Evolutionary conservation across 35 echinoderm and acorn worm species (phyloP).

Genomic region (Heliocidaris erythrogramma): DNA sequence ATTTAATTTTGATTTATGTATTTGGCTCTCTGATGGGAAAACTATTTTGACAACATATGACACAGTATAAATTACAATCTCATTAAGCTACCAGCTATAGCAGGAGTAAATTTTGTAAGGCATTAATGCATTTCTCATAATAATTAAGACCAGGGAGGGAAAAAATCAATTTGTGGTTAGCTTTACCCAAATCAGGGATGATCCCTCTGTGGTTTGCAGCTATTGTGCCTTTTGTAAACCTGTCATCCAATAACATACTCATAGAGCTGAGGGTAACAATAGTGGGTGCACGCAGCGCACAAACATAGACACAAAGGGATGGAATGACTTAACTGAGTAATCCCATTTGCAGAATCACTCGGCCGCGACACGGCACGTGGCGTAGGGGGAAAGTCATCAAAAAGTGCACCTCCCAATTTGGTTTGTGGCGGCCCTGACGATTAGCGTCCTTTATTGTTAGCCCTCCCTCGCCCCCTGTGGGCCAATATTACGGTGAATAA

Average conservation of each 20-base stretch:
- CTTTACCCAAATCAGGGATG: background rate
- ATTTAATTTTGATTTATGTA: background rate
- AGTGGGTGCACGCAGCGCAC: background rate
- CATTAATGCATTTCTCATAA: background rate
- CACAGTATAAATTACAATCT: background rate
- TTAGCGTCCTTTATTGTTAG: background rate
- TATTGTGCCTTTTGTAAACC: background rate
- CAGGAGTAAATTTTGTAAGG: background rate
- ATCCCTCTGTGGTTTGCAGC: background rate
- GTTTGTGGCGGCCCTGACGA: background rate
- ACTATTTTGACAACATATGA: background rate
- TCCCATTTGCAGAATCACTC: background rate
- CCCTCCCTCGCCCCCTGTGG: background rate
- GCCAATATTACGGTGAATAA: background rate
- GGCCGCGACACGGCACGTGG: background rate
- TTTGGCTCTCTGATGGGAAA: background rate
- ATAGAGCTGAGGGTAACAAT: background rate
- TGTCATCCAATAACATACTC: background rate
- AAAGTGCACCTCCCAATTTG: slow-evolving; percentile 37
- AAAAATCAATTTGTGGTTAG: slow-evolving; percentile 18
- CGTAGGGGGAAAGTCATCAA: background rate
- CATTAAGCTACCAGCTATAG: background rate
- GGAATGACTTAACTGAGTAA: slow-evolving; percentile 12
- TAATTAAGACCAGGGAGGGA: background rate
- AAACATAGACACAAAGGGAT: slow-evolving; percentile 30